Base-by-base conservation (phyloP, 2,113 vertebrate genomes). In the Heteronetta atricapilla region DNA sequence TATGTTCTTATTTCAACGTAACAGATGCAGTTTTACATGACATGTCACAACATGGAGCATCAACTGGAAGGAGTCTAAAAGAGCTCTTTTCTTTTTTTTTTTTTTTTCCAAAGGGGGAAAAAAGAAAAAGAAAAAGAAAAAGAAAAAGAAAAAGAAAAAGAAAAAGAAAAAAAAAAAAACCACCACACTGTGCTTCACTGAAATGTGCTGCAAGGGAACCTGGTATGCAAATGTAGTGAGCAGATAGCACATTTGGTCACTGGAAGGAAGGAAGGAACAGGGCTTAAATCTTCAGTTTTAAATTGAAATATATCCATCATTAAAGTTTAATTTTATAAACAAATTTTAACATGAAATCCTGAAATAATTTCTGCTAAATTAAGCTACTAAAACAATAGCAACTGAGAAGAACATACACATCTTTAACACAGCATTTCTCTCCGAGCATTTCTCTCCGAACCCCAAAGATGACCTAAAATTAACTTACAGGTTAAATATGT, bases 21-120 rank as follows among this genome's bases (percentile, higher is more conserved):
- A 92, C 96, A 97, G 97, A 94, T 94, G 96, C 70, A 94, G 87
- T 31, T 94, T 91, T 89, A 93, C 89, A 94, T 31, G 87, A 67
- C 89, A 66, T 86, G 82, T 96, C 84, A 96, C 63, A 94, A 95
- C 76, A 94, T 18, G 53, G 62, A 93, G 81, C 76, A 97, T 93
- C 72, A 95, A 91, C 81, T 96, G 80, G 78, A 72, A 94, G 72
- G 52, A 94, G 31, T 55, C 84, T 82, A 17, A 66, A 83, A 82
- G 44, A 18, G 68, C 14, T 52, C 53, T 73, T 53, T 70, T 64
- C 28, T 29, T 56, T 53, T 63, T 44, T 44, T 44, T 64, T 25
- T 29, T 56, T 53, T 63, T 40, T 63, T 8, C 15, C 7, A 17
- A 26, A 26, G 15, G 60, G 10, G 0, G 1, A 31, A 5, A 36